Conservation (phyloP, 2,113 vertebrate species). For the Ceratotherium simum region DNA sequence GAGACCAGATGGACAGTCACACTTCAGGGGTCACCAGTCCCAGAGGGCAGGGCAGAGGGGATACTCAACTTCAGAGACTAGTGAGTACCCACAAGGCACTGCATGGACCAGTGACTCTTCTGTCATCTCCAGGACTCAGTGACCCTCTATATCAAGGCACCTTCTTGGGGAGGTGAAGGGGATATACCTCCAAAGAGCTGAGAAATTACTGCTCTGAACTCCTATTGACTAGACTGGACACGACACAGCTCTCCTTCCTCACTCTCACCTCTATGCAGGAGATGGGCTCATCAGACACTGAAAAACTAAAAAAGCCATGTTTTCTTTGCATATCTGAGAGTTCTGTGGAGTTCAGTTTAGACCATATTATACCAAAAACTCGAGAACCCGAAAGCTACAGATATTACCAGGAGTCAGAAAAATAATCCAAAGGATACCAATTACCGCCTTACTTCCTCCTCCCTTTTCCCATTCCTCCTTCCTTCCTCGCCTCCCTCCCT, state of each 20-base stretch:
- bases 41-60: background rate
- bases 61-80: background rate
- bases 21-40: background rate
- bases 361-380: background rate
- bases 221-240: background rate
- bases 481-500: background rate
- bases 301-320: background rate
- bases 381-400: background rate
- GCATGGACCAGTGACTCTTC: background rate
- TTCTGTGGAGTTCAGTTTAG: background rate
- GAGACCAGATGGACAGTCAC: background rate
- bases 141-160: background rate
- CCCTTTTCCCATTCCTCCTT: background rate
- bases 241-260: background rate
- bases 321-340: background rate
- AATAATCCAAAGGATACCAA: background rate
- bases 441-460: background rate
- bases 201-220: background rate
- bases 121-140: background rate
- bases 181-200: background rate
- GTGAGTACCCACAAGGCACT: background rate
- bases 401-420: background rate
- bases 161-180: background rate
- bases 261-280: background rate
- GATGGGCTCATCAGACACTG: background rate